These are phyloP conservation scores for Oxygymnocypris stewartii DNA, from an alignment of 2,113 vertebrate genomes.

Conservation along the genomic window DNA sequence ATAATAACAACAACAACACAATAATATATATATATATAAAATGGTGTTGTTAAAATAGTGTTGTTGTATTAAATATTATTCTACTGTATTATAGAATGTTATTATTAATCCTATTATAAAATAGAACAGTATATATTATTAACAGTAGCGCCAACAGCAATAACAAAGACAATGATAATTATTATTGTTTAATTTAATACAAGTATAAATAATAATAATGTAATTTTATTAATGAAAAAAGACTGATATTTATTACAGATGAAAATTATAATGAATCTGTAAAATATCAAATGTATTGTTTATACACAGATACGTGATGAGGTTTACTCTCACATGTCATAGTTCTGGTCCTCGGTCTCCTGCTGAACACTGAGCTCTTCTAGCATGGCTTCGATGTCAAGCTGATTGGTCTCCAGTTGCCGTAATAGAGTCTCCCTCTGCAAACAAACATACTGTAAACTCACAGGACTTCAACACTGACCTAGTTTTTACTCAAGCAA, in stretches of 20 bases:
- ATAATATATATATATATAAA: too few relatives aligned
- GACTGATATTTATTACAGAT: neutral
- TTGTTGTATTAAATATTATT: too few relatives aligned
- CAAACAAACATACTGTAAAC: neutral
- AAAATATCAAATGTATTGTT: neutral
- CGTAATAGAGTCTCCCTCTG: slow-evolving; percentile 84
- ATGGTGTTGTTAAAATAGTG: too few relatives aligned
- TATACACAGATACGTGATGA: neutral
- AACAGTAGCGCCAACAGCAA: neutral
- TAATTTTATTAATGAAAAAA: neutral
- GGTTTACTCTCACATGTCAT: slow-evolving; percentile 75
- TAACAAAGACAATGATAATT: neutral
- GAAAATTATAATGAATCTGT: neutral
- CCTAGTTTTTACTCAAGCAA: neutral
- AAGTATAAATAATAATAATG: neutral
- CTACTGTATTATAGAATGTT: too few relatives aligned
- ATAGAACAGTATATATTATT: too few relatives aligned
- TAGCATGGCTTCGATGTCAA: slow-evolving; percentile 84
- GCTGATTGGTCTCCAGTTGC: slow-evolving; percentile 88
- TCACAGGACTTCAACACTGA: neutral
- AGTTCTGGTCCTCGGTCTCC: slow-evolving; percentile 88
- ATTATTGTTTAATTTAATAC: neutral
- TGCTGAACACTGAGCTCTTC: slow-evolving; percentile 87
- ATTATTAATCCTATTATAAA: too few relatives aligned
- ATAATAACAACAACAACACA: neutral